phyloP scores from a whole-genome alignment of 2,888 invertebrate genomes.

The Bombylius major region DNA sequence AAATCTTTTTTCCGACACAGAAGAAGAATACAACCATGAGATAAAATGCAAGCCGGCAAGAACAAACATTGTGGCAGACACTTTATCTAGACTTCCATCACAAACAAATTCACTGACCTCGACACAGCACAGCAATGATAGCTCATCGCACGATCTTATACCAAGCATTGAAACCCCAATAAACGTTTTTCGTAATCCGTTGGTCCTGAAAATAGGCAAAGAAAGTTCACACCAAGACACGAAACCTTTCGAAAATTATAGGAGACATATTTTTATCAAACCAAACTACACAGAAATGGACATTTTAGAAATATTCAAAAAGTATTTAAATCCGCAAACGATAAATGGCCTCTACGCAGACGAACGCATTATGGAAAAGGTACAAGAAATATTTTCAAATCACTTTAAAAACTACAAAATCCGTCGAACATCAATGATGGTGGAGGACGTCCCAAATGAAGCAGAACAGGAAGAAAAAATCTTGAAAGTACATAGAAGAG shows the following conservation, averaged over 20 bases:
- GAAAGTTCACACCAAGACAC: too few species aligned
- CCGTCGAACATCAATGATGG: slow-evolving; percentile 4
- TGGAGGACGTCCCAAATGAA: slow-evolving; percentile 8
- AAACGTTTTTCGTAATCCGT: not conserved
- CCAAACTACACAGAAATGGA: not conserved
- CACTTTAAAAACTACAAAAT: slow-evolving; percentile 1
- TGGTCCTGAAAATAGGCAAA: too few species aligned
- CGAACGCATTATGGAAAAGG: not conserved
- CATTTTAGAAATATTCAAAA: not conserved
- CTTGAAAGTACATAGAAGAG: slow-evolving; percentile 8
- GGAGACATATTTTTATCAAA: not conserved
- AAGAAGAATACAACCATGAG: not conserved
- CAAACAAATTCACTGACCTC: not conserved
- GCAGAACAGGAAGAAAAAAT: slow-evolving; percentile 10
- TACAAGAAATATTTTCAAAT: not conserved
- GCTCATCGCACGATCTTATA: not conserved
- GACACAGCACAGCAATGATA: not conserved
- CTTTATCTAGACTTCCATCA: slow-evolving; percentile 2
- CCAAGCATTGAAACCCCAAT: not conserved
- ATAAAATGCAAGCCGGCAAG: slow-evolving; percentile 2
- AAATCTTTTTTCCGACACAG: not conserved
- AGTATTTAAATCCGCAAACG: not conserved
- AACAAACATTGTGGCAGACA: slow-evolving; percentile 8
- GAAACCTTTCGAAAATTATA: too few species aligned
- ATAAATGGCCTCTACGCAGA: not conserved